Percentiles rank a stretch among this genome's conserved stretches.
phyloP scores from a whole-genome alignment of 2,113 vertebrate species.

The Nettapus auritus region DNA sequence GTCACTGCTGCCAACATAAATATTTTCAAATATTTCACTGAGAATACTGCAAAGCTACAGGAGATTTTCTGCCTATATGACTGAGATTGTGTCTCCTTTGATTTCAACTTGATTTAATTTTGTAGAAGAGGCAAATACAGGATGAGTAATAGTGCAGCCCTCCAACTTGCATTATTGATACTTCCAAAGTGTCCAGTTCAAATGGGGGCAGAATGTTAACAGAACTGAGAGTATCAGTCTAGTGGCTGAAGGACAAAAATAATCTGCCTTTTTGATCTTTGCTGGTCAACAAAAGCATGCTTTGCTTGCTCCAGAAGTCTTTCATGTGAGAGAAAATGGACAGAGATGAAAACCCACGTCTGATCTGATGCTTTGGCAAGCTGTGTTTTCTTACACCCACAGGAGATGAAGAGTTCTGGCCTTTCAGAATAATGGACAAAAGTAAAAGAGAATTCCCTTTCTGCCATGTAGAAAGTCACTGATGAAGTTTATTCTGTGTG shows the following conservation, averaged over 20 bases:
- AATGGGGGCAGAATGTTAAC: constrained; percentile 67
- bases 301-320: constrained; percentile 60
- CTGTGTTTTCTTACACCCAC: constrained; percentile 39
- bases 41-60: constrained; percentile 49
- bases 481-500: not conserved
- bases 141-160: constrained; percentile 56
- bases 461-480: not conserved
- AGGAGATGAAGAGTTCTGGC: constrained; percentile 40
- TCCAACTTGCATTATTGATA: constrained; percentile 73
- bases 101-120: constrained; percentile 62
- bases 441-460: not conserved
- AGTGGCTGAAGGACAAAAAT: constrained; percentile 69
- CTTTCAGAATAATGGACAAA: constrained; percentile 18
- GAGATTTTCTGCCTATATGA: constrained; percentile 32
- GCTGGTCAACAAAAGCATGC: constrained; percentile 67
- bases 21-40: constrained; percentile 67
- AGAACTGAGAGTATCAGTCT: constrained; percentile 58
- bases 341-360: constrained; percentile 43
- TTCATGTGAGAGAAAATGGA: constrained; percentile 66
- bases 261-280: constrained; percentile 70
- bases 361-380: constrained; percentile 16
- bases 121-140: constrained; percentile 49
- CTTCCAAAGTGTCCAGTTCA: constrained; percentile 64
- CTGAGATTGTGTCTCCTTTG: constrained; percentile 49
- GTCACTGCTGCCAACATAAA: constrained; percentile 55